A percentile compares a stretch with the other conserved stretches of the same genome.
phyloP scores from a whole-genome alignment of 2,113 vertebrate species.

The Bettongia penicillata region DNA sequence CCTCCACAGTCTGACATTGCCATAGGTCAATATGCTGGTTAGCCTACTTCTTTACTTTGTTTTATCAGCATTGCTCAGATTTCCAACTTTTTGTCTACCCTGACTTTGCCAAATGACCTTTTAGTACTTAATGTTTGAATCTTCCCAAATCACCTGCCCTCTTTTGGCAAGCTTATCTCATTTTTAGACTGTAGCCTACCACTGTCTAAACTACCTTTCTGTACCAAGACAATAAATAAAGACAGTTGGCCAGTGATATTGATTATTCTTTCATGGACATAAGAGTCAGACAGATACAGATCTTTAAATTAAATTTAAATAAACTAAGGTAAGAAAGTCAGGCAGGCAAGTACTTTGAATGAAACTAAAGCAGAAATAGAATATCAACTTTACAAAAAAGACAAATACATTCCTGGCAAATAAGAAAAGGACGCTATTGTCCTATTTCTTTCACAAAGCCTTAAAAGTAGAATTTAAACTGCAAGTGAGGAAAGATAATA shows the following conservation, averaged over 20 bases:
- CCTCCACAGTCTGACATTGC: neutral
- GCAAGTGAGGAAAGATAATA: neutral
- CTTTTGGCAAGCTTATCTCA: neutral
- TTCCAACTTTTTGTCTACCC: neutral
- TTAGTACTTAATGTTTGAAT: neutral
- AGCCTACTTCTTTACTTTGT: neutral
- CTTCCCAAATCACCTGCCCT: neutral
- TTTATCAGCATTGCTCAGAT: neutral
- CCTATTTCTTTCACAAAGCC: neutral
- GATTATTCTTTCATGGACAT: neutral
- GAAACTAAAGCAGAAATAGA: neutral
- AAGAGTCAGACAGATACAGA: neutral
- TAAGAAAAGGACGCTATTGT: neutral
- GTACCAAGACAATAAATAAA: neutral
- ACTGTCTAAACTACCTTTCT: neutral
- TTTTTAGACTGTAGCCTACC: neutral
- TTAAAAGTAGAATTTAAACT: neutral
- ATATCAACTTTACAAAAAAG: neutral
- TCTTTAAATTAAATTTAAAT: neutral
- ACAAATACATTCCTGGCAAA: neutral
- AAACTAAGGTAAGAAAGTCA: neutral
- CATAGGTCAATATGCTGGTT: neutral
- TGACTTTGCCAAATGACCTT: neutral
- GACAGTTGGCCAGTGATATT: neutral
- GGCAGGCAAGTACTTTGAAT: neutral